Conservation (phyloP, 2,888 invertebrate species). For the Spisula solida region DNA sequence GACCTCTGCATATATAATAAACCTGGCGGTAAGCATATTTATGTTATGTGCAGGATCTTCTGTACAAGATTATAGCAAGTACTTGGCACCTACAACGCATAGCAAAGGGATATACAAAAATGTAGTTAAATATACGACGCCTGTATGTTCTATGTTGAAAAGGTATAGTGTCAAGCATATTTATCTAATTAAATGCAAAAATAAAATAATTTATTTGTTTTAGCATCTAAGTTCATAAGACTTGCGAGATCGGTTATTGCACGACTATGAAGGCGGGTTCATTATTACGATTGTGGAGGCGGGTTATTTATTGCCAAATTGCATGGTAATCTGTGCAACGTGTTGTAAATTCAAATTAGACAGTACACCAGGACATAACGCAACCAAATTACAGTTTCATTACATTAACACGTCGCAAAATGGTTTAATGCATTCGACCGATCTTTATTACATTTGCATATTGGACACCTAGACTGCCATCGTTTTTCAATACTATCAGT, state of each 20-base stretch:
- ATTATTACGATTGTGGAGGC: neutral
- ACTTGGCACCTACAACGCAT: too few relatives aligned
- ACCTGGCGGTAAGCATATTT: too few relatives aligned
- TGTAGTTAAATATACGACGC: too few relatives aligned
- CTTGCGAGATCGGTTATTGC: neutral
- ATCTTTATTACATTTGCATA: conserved; percentile 3
- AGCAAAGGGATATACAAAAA: too few relatives aligned
- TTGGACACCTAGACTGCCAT: neutral
- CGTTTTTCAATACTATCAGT: neutral
- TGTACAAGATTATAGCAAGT: too few relatives aligned
- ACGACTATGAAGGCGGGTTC: neutral
- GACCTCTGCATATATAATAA: too few relatives aligned
- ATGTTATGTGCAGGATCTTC: too few relatives aligned
- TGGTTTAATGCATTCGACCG: neutral
- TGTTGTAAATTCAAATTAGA: neutral
- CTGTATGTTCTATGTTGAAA: too few relatives aligned
- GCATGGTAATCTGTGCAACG: neutral
- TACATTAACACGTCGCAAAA: neutral
- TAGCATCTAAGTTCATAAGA: too few relatives aligned
- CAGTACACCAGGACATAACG: neutral
- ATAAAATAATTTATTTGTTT: too few relatives aligned
- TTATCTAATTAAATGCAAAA: too few relatives aligned
- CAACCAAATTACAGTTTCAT: neutral
- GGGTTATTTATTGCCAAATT: neutral
- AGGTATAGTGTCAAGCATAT: too few relatives aligned